Evolutionary conservation across 2,888 invertebrate genomes (phyloP), one percentile per base, ranked within the genome.

Genomic region (Cheiracanthium punctorium): DNA sequence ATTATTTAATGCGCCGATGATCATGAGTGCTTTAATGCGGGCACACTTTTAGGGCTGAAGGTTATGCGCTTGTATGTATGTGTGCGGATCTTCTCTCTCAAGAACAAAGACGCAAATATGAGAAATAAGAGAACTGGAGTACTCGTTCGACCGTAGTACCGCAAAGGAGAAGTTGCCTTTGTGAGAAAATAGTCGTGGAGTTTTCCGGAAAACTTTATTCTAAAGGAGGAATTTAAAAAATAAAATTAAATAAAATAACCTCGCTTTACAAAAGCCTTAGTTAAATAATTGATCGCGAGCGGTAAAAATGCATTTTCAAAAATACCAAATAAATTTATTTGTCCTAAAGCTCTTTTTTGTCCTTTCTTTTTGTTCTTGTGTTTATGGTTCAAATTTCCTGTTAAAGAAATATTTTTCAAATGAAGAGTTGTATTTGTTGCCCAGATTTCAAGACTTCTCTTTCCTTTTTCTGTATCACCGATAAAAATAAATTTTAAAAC

Each of bases 201-300:
- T 58, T 24, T 58, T 58, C 24, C 58, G 58, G 58, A 24, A 58
- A 58, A 24, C 20, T 24, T 37, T 58, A 24, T 4, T 12, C 24
- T 24, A 58, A 58, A 58, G 24, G 58, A 58, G n/a, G n/a, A n/a
- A n/a, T n/a, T n/a, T n/a, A n/a, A n/a, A n/a, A n/a, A n/a, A n/a
- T n/a, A n/a, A n/a, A n/a, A n/a, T n/a, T n/a, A n/a, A n/a, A n/a
- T n/a, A n/a, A n/a, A 58, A 58, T 24, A 58, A 24, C 24, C 58
- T 24, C 24, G 58, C 24, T 58, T 17, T 52, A 33, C 69, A 65
- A 64, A 75, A 75, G 48, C 24, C 69, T 28, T 71, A 64, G 64
- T 82, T 71, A 71, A 70, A 76, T 82, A 76, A 82, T 82, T 75
- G 82, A 82, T 76, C 71, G 73, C 43, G 24, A 73, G 58, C 65